phyloP scores from a whole-genome alignment of 1,140 invertebrate genomes.

The Babylonia areolata region DNA sequence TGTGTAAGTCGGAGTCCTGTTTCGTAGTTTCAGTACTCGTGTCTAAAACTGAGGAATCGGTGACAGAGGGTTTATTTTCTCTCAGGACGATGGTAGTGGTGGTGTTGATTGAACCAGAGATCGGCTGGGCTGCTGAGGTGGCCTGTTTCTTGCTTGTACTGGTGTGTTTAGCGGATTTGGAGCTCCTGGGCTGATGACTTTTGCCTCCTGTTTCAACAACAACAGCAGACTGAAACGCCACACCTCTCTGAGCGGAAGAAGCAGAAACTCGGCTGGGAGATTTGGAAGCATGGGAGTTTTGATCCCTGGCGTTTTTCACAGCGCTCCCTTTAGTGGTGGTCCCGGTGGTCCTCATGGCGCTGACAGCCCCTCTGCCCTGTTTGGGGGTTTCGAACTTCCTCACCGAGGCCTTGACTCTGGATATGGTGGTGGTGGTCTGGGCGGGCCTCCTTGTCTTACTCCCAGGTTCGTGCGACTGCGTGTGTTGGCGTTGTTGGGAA shows the following conservation, averaged over 20 bases:
- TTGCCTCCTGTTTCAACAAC: background rate
- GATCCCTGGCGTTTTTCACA: background rate
- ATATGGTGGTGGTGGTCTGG: background rate
- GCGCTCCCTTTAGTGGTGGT: background rate
- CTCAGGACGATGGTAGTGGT: background rate
- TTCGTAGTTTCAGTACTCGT: background rate
- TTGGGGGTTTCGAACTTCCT: conserved; percentile 30
- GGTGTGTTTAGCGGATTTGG: background rate
- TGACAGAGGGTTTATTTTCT: background rate
- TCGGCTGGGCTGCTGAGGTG: background rate
- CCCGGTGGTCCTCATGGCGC: background rate
- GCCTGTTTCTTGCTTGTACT: no score
- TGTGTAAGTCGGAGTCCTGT: background rate
- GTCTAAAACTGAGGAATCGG: background rate
- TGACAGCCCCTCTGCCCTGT: conserved; percentile 4
- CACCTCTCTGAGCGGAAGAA: background rate
- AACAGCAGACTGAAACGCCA: background rate
- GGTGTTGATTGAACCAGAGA: background rate
- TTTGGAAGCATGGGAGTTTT: background rate
- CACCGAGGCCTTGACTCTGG: conserved; percentile 31
- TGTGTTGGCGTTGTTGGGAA: conserved; percentile 15
- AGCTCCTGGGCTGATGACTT: background rate
- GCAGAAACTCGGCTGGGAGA: background rate
- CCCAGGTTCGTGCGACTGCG: background rate
- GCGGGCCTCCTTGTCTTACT: background rate